A percentile compares a stretch with the other conserved stretches of the same genome.
phyloP scores from a whole-genome alignment of 1,140 invertebrate species.

The Dendrolimus punctatus region DNA sequence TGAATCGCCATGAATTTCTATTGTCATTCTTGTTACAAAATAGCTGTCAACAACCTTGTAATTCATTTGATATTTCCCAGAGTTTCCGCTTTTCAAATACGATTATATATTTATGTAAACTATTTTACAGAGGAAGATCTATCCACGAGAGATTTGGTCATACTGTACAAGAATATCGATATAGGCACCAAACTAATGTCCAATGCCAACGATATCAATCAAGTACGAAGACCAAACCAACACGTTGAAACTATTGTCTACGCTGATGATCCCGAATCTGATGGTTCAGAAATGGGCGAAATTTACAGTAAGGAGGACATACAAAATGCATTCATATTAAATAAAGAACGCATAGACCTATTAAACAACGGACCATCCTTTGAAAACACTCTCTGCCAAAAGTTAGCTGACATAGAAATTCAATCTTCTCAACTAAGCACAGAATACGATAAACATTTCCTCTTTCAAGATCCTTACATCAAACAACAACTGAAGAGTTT shows the following conservation, averaged over 20 bases:
- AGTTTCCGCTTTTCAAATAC: too few species aligned
- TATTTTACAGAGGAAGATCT: conserved; percentile 27
- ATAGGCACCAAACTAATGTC: conserved; percentile 31
- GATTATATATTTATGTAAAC: background rate
- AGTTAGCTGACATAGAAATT: conserved; percentile 43
- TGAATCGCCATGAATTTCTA: too few species aligned
- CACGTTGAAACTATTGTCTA: conserved; percentile 52
- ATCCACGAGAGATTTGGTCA: conserved; percentile 38
- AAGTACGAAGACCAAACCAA: conserved; percentile 32
- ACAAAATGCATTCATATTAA: conserved; percentile 32
- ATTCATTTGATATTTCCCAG: too few species aligned
- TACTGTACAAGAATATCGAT: conserved; percentile 57
- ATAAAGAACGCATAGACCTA: conserved; percentile 45
- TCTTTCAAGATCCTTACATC: conserved; percentile 37
- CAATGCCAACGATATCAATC: conserved; percentile 16
- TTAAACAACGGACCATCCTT: conserved; percentile 29
- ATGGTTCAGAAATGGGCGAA: conserved; percentile 45
- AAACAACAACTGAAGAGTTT: conserved; percentile 43
- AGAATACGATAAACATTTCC: conserved; percentile 29
- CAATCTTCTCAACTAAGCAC: conserved; percentile 24
- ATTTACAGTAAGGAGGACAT: conserved; percentile 44
- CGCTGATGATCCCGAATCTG: conserved; percentile 43
- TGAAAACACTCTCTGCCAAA: conserved; percentile 44
- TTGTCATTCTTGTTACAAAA: too few species aligned
- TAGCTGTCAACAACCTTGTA: too few species aligned